Evolutionary conservation across 2,888 invertebrate species (phyloP).

Genomic region (Acleris sparsana): DNA sequence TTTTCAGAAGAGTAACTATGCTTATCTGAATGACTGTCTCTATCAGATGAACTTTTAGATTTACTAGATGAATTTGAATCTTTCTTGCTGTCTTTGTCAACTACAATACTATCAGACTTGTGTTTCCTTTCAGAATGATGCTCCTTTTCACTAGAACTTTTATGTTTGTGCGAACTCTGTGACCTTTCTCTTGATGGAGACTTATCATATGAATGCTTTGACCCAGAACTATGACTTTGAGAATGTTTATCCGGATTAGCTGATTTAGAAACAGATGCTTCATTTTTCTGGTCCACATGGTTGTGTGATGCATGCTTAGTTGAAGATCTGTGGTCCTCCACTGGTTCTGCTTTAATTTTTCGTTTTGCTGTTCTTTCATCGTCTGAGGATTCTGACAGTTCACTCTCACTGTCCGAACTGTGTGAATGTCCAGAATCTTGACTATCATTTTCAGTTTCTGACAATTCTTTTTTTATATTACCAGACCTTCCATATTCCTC

Average conservation of each 20-base stretch:
- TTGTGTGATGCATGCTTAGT: slow-evolving; percentile 55
- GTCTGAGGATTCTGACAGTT: slow-evolving; percentile 60
- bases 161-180: slow-evolving; percentile 57
- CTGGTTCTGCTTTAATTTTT: slow-evolving; percentile 60
- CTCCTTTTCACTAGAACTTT: slow-evolving; percentile 57
- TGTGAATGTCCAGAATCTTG: slow-evolving; percentile 58
- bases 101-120: slow-evolving; percentile 52
- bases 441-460: slow-evolving; percentile 50
- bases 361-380: slow-evolving; percentile 58
- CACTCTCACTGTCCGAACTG: slow-evolving; percentile 57
- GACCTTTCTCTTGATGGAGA: slow-evolving; percentile 56
- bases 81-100: slow-evolving; percentile 54
- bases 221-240: slow-evolving; percentile 52
- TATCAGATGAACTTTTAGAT: slow-evolving; percentile 37
- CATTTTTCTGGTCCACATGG: slow-evolving; percentile 52
- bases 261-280: slow-evolving; percentile 52
- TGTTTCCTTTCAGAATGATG: slow-evolving; percentile 55
- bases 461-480: slow-evolving; percentile 53
- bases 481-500: slow-evolving; percentile 53
- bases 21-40: slow-evolving; percentile 30
- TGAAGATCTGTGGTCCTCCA: slow-evolving; percentile 52
- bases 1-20: slow-evolving; percentile 35
- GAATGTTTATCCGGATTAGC: slow-evolving; percentile 51
- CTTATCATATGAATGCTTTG: slow-evolving; percentile 54
- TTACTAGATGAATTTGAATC: slow-evolving; percentile 47